Conservation (phyloP, 2,797 vertebrate species). For the Setipinna tenuifilis region DNA sequence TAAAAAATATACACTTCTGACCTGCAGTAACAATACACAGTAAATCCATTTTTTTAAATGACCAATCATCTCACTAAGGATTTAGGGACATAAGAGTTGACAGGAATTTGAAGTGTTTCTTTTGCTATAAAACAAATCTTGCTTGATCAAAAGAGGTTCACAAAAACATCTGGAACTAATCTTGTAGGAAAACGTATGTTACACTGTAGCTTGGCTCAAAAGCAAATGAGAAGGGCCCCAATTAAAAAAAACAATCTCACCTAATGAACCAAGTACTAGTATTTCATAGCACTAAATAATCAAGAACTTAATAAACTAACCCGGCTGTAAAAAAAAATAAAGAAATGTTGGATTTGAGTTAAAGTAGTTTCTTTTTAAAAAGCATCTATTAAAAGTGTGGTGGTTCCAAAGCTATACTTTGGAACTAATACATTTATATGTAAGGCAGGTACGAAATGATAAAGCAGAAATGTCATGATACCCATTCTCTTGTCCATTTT, state of each 20-base stretch:
- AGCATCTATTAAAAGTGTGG: not conserved
- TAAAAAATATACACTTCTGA: conserved; percentile 30
- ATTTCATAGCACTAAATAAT: not conserved
- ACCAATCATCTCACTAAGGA: not conserved
- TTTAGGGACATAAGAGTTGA: not conserved
- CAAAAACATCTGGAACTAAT: conserved; percentile 72
- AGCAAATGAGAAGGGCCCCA: conserved; percentile 47
- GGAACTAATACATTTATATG: not conserved
- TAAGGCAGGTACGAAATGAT: not conserved
- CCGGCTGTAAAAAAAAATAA: not conserved
- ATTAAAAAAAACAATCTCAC: conserved; percentile 45
- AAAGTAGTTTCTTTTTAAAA: not conserved
- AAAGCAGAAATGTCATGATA: not conserved
- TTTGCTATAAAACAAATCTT: conserved; percentile 41
- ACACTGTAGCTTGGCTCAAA: conserved; percentile 52
- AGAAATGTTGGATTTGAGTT: not conserved
- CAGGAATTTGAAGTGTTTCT: not conserved
- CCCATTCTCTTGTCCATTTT: too few relatives aligned
- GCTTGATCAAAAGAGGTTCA: not conserved
- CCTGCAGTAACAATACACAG: conserved; percentile 31
- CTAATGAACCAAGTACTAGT: not conserved
- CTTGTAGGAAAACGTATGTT: conserved; percentile 58
- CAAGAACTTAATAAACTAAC: not conserved
- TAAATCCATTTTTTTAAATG: conserved; percentile 29
- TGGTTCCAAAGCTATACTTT: not conserved